A percentile compares a stretch with the other conserved stretches of the same genome.
These are phyloP conservation scores for Pseudochirops corinnae DNA, from an alignment of 2,797 vertebrate species.

Conservation along the genomic window DNA sequence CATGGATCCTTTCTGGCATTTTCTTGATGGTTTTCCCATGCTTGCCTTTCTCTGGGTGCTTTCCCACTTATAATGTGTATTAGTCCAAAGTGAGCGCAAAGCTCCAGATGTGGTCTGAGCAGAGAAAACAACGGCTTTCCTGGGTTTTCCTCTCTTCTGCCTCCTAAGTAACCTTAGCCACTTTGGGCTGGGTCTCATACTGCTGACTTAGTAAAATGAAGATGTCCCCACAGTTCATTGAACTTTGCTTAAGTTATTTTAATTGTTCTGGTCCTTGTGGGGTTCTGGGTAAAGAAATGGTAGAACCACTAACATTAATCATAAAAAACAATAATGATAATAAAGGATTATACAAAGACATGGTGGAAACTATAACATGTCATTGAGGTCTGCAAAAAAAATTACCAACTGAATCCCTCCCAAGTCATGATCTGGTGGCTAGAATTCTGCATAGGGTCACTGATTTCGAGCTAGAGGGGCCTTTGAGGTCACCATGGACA, in stretches of 20 bases:
- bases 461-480: too few species aligned
- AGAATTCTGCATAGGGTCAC: too few species aligned
- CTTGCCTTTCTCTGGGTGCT: background rate
- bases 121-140: background rate
- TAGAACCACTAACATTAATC: background rate
- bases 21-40: too few species aligned
- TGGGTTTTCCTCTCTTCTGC: background rate
- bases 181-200: background rate
- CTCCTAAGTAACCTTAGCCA: background rate
- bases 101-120: background rate
- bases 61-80: background rate
- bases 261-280: background rate
- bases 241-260: background rate
- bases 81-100: background rate
- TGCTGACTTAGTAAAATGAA: background rate
- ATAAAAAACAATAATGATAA: background rate
- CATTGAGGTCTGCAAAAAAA: background rate
- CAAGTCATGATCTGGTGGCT: too few species aligned
- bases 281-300: background rate
- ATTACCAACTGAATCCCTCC: too few species aligned
- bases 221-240: background rate
- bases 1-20: background rate
- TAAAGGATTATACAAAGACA: background rate
- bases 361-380: background rate
- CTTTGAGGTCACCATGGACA: too few species aligned